Evolutionary conservation across 2,888 invertebrate species (phyloP), one percentile per base, ranked within the genome.

Genomic region (Ethmia dodecea): DNA sequence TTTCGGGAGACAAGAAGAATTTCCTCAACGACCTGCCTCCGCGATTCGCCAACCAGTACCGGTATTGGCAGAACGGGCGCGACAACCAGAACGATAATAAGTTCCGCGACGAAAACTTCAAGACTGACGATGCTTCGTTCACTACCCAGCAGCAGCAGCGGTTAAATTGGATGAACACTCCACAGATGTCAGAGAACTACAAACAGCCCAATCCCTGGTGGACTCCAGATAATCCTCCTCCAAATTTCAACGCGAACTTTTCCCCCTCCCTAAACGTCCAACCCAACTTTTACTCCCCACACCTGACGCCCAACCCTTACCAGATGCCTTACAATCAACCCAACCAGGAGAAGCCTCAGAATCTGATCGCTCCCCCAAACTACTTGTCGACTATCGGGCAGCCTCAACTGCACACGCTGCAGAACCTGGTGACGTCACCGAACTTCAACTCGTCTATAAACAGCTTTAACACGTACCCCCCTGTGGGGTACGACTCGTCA

Each of bases 11-110:
- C 31, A 86, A 86, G 53, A 77, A 78, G 45, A 79, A 76, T 48
- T 86, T 86, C 60, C 42, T 86, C 2, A 80, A 72, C 47, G 86
- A 86, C 31, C 43, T 86, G 5, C 86, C 86, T 0, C 86, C 86
- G 3, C 59, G 86, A 1, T 86, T 86, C 50, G 86, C 84, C 1
- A 84, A 84, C 48, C 86, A 86, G 36, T 80, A 78, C 50, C 66
- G 78, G 5, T 73, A 83, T 55, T 83, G 83, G 83, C 81, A 80
- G 37, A 64, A 41, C 31, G 68, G 73, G 1, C 81, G 76, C 25
- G 83, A 83, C 1, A 71, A 49, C 26, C 79, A 76, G 31, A 61
- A 53, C 33, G 83, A 81, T 5, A 83, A 84, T 46, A 75, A 83
- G 42, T 83, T 81, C 42, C 53, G 76, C 20, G 81, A 83, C 11